Base-by-base conservation (phyloP, 2,113 vertebrate genomes). In the Tragelaphus buxtoni region DNA sequence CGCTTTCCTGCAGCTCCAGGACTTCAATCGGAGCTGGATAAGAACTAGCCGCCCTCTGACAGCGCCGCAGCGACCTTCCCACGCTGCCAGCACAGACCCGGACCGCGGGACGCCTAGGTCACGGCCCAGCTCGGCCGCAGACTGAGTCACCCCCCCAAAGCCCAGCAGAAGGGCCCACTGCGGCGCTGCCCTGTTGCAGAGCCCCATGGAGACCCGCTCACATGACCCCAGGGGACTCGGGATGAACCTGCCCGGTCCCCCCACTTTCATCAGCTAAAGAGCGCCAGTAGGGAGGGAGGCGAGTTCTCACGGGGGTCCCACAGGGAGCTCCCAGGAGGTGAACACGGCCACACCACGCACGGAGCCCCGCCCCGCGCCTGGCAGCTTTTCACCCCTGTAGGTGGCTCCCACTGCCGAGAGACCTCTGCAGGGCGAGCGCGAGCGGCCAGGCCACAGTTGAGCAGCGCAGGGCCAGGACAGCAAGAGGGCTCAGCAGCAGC, bases 241-340 rank as follows among this genome's bases (percentile, higher is more conserved):
- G 72, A 24, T 13, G 22, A 26, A 26, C 24, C 39, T 76, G 42
- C 74, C 42, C 13, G 6, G 39, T 7, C 72, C 72, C 72, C 42
- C 2, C 14, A 16, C 3, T 14, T 3, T 47, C 14, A 7, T 11
- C 28, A 22, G 77, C 11, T 7, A 0, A 26, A 8, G 47, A 5
- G 5, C 18, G 5, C n/a, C n/a, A n/a, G 74, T 13, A 1, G 22
- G 18, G n/a, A 22, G 2, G 69, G 69, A 24, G 35, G 10, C 11
- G 69, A 39, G 20, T 42, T 42, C 35, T 72, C 20, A 10, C 16
- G 0, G 14, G 28, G 13, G 22, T 4, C 74, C 74, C 26, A 9
- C 45, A 30, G 45, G 74, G 74, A 17, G 45, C 45, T 30, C 26
- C 69, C 35, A 12, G 69, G 35, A 42, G 69, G 65, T 39, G 20